Conservation (phyloP, 2,113 vertebrate genomes). For the Sprattus sprattus region DNA sequence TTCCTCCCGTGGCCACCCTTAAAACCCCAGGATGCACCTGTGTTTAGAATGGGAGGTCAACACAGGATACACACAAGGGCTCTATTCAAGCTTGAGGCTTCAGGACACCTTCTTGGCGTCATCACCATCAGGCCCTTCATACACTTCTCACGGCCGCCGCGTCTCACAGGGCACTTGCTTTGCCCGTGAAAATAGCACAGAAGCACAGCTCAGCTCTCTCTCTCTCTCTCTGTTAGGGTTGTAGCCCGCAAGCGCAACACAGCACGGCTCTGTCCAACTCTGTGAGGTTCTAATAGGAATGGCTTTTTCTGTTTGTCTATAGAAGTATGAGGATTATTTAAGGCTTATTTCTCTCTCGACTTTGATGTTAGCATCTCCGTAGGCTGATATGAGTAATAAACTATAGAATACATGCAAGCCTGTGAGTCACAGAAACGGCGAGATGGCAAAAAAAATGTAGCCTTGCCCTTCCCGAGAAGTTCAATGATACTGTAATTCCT, state of each 20-base stretch:
- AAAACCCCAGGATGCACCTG: slow-evolving; percentile 47
- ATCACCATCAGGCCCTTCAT: slow-evolving; percentile 24
- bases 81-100: slow-evolving; percentile 6
- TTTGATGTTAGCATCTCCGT: not conserved
- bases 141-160: slow-evolving; percentile 35
- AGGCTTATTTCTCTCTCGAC: not conserved
- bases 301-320: not conserved
- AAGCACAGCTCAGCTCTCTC: not conserved
- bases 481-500: not conserved
- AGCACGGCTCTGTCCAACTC: not conserved
- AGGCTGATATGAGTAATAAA: not conserved
- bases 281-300: slow-evolving; percentile 7
- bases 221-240: not conserved
- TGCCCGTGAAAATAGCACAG: not conserved
- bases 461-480: not conserved
- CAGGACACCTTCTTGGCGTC: slow-evolving; percentile 20
- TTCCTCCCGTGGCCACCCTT: not conserved
- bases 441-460: not conserved
- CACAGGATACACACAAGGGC: slow-evolving; percentile 13
- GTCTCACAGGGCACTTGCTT: not conserved
- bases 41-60: slow-evolving; percentile 22
- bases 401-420: not conserved
- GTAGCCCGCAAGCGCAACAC: too few relatives aligned
- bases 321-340: not conserved
- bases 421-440: not conserved